Evolutionary conservation across 2,797 vertebrate genomes (phyloP).

Genomic region (Sebastes oblongus): DNA sequence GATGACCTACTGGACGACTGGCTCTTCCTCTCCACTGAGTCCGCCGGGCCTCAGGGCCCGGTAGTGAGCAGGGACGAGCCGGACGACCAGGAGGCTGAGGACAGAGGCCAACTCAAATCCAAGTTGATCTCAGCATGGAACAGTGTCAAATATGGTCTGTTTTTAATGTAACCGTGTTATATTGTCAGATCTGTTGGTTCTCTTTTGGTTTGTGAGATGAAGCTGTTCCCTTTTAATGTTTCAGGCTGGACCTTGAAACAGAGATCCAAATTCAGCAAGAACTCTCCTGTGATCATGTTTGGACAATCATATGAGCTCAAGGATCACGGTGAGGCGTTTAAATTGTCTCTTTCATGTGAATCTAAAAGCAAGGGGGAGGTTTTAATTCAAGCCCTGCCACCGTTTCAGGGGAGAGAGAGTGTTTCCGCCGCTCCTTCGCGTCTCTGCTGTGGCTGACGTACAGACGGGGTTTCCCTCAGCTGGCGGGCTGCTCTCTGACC

Average conservation of each 20-base stretch:
- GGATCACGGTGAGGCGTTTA: slow-evolving; percentile 74
- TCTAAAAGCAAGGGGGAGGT: background rate
- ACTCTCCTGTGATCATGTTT: slow-evolving; percentile 84
- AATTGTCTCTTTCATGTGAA: background rate
- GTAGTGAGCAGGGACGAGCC: slow-evolving; percentile 21
- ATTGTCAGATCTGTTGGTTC: background rate
- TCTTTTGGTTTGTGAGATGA: background rate
- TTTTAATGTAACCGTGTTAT: background rate
- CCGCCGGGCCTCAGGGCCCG: background rate
- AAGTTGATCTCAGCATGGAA: slow-evolving; percentile 90
- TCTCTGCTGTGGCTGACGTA: slow-evolving; percentile 92
- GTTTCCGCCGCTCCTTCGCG: slow-evolving; percentile 83
- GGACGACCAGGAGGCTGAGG: slow-evolving; percentile 65
- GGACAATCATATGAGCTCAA: slow-evolving; percentile 83
- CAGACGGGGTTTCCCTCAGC: slow-evolving; percentile 84
- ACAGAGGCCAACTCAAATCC: slow-evolving; percentile 85
- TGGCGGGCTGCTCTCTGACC: slow-evolving; percentile 82
- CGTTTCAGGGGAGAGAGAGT: slow-evolving; percentile 79
- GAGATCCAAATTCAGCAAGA: slow-evolving; percentile 87
- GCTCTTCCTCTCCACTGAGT: slow-evolving; percentile 62
- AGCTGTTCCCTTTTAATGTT: background rate
- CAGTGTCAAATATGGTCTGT: slow-evolving; percentile 90
- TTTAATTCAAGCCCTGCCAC: background rate
- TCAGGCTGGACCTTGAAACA: slow-evolving; percentile 88
- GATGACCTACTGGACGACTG: slow-evolving; percentile 71